A percentile compares a stretch with the other conserved stretches of the same genome.
These are phyloP conservation scores for Dendropsophus ebraccatus DNA, from an alignment of 2,113 vertebrate genomes.

Conservation along the genomic window DNA sequence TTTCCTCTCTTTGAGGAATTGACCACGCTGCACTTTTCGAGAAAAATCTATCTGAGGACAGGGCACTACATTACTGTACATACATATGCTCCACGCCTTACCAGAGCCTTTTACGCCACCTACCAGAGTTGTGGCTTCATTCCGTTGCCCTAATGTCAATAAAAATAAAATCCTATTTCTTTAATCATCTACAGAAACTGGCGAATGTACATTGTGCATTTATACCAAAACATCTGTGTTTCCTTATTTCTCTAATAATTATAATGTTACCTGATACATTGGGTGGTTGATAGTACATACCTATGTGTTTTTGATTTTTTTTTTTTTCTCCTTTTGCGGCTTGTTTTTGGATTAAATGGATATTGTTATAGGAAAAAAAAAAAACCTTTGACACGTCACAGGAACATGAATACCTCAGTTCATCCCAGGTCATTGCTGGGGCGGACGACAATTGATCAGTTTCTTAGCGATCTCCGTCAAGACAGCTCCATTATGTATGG, in stretches of 20 bases:
- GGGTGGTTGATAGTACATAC: too few species aligned
- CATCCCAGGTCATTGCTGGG: too few species aligned
- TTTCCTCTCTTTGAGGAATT: constrained; percentile 32
- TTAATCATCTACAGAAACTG: not conserved
- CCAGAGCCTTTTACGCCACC: not conserved
- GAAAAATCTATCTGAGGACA: constrained; percentile 44
- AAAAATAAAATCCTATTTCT: not conserved
- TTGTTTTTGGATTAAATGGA: too few species aligned
- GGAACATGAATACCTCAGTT: too few species aligned
- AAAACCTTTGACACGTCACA: too few species aligned
- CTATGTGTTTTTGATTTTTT: too few species aligned
- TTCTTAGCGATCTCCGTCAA: too few species aligned
- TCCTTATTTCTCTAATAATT: not conserved
- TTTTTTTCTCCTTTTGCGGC: too few species aligned
- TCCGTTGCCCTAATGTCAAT: not conserved
- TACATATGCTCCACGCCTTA: constrained; percentile 3
- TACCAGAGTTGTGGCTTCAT: constrained; percentile 12
- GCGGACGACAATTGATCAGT: too few species aligned
- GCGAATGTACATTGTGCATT: not conserved
- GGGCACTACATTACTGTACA: constrained; percentile 25
- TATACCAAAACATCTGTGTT: not conserved
- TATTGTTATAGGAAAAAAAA: too few species aligned
- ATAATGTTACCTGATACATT: too few species aligned
- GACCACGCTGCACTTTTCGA: constrained; percentile 31
- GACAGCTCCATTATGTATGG: too few species aligned